phyloP scores from a whole-genome alignment of 2,888 invertebrate species.

The Lydus trimaculatus region DNA sequence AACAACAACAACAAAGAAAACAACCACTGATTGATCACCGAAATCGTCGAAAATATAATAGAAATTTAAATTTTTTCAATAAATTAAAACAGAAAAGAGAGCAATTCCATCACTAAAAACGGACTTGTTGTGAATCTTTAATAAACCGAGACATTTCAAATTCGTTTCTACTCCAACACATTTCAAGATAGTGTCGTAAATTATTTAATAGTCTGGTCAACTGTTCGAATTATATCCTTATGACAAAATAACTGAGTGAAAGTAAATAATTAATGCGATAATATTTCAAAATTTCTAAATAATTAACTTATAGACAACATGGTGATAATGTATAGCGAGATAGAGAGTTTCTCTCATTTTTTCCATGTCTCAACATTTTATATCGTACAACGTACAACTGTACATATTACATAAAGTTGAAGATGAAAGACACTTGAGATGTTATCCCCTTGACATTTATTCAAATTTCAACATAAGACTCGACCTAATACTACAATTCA shows the following conservation, averaged over 20 bases:
- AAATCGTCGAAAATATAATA: neutral
- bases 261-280: neutral
- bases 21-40: neutral
- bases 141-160: neutral
- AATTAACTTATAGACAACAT: neutral
- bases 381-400: conserved; percentile 16
- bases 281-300: neutral
- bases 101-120: neutral
- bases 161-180: neutral
- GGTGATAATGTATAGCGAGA: too few species aligned
- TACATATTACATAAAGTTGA: conserved; percentile 31
- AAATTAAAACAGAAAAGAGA: neutral
- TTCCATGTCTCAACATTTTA: neutral
- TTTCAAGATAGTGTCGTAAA: neutral
- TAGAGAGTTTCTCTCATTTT: neutral
- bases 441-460: conserved; percentile 37
- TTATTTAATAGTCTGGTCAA: neutral
- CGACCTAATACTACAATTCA: conserved; percentile 38
- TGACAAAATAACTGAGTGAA: neutral
- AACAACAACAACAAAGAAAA: neutral
- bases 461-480: conserved; percentile 36
- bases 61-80: neutral
- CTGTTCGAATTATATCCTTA: neutral
- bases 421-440: conserved; percentile 34
- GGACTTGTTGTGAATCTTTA: neutral